Conservation (phyloP, 1,140 invertebrate species). For the Wiebesia pumilae region DNA sequence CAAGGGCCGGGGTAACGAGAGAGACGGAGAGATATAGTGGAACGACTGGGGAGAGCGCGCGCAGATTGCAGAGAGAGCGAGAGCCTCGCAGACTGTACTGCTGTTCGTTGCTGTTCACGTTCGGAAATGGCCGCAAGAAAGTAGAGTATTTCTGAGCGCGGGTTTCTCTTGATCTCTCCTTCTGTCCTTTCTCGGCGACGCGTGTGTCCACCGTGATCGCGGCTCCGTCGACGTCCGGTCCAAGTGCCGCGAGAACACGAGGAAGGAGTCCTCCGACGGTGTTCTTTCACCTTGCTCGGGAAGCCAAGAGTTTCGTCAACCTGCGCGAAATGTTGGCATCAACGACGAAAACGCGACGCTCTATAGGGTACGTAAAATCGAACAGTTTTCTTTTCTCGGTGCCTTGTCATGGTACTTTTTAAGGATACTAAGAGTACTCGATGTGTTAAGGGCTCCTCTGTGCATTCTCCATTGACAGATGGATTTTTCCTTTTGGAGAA, state of each 20-base stretch:
- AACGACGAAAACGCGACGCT: background rate
- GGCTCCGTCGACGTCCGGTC: too few species aligned
- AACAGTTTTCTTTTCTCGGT: too few species aligned
- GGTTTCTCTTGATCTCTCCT: background rate
- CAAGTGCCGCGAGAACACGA: too few species aligned
- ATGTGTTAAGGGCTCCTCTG: too few species aligned
- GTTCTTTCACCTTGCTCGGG: background rate
- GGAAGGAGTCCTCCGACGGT: too few species aligned
- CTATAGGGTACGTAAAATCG: too few species aligned
- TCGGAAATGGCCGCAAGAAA: slow-evolving; percentile 74
- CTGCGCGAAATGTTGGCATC: background rate
- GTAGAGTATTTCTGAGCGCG: slow-evolving; percentile 54
- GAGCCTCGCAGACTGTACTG: background rate
- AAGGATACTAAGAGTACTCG: too few species aligned
- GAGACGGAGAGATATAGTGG: background rate
- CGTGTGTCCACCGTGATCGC: too few species aligned
- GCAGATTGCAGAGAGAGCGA: background rate
- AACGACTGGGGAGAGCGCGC: background rate
- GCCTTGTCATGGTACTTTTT: too few species aligned
- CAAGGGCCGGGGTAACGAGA: background rate
- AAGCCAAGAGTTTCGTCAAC: background rate
- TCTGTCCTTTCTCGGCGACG: background rate
- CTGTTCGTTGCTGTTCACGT: slow-evolving; percentile 49
- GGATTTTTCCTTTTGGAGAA: too few species aligned
- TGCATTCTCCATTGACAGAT: too few species aligned